These are phyloP conservation scores for Pseudomyrmex gracilis DNA, from an alignment of 1,140 invertebrate species.

Conservation along the genomic window DNA sequence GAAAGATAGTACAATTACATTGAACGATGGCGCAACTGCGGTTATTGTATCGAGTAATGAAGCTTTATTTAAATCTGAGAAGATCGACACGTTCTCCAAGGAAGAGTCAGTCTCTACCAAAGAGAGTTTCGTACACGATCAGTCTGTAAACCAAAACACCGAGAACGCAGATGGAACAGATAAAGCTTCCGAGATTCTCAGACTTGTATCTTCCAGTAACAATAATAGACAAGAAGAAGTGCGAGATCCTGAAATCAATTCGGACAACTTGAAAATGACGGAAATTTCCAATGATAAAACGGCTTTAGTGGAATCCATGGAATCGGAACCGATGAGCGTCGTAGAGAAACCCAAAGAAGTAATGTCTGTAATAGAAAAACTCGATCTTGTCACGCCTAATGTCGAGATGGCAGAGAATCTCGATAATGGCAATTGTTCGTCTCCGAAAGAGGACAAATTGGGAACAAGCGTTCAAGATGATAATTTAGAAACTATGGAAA, in stretches of 20 bases:
- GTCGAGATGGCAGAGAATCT: conserved; percentile 61
- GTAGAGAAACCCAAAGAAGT: conserved; percentile 81
- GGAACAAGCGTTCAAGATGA: conserved; percentile 42
- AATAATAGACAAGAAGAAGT: conserved; percentile 22
- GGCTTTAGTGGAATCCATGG: conserved; percentile 66
- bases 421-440: conserved; percentile 43
- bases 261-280: conserved; percentile 74
- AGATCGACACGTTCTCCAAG: conserved; percentile 15
- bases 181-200: conserved; percentile 70
- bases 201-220: conserved; percentile 62
- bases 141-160: conserved; percentile 22
- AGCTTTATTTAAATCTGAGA: conserved; percentile 13
- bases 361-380: conserved; percentile 50
- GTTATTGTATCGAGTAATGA: conserved; percentile 21
- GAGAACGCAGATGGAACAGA: conserved; percentile 28
- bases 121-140: conserved; percentile 16
- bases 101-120: conserved; percentile 30
- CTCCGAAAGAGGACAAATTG: conserved; percentile 40
- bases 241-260: conserved; percentile 11
- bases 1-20: conserved; percentile 2
- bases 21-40: conserved; percentile 19
- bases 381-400: conserved; percentile 52
- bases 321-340: conserved; percentile 79
- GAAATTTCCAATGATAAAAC: conserved; percentile 76
- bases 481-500: conserved; percentile 36